Conservation (phyloP, 2,797 vertebrate species). For the Spea hammondii region DNA sequence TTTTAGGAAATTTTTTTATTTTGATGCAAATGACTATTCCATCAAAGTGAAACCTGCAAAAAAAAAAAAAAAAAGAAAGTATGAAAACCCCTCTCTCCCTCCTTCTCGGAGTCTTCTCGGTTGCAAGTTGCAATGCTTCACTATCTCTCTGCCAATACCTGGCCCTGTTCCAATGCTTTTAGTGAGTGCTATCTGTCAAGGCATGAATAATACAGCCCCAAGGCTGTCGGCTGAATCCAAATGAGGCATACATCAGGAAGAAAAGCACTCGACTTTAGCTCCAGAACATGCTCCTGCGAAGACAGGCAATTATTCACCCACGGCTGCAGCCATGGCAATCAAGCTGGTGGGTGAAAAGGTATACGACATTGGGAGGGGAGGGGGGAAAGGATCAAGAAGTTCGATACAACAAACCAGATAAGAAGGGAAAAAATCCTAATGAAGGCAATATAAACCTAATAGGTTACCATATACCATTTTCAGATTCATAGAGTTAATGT, state of each 20-base stretch:
- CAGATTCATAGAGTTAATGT: no score
- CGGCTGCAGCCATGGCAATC: conserved; percentile 85
- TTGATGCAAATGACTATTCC: conserved; percentile 77
- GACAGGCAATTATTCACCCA: conserved; percentile 96
- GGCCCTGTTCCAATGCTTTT: conserved; percentile 95
- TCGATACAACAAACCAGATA: conserved; percentile 62
- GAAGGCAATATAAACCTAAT: conserved; percentile 52
- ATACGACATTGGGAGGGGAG: conserved; percentile 57
- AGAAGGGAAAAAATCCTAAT: conserved; percentile 66
- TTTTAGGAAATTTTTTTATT: conserved; percentile 71
- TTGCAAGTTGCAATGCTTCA: conserved; percentile 69
- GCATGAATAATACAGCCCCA: conserved; percentile 97
- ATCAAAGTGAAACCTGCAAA: conserved; percentile 62
- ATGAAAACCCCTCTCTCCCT: conserved; percentile 55
- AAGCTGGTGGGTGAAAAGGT: conserved; percentile 76
- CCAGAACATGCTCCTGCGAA: conserved; percentile 84
- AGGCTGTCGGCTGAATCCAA: conserved; percentile 94
- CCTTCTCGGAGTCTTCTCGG: conserved; percentile 66
- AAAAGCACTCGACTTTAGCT: conserved; percentile 88
- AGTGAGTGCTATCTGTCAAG: conserved; percentile 97
- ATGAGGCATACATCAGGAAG: conserved; percentile 95
- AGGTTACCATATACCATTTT: no score
- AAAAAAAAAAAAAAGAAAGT: conserved; percentile 54
- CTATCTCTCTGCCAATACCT: conserved; percentile 78
- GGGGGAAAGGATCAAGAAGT: conserved; percentile 62